Base-by-base conservation (phyloP, 2,888 invertebrate species). In the Phaedon cochleariae region DNA sequence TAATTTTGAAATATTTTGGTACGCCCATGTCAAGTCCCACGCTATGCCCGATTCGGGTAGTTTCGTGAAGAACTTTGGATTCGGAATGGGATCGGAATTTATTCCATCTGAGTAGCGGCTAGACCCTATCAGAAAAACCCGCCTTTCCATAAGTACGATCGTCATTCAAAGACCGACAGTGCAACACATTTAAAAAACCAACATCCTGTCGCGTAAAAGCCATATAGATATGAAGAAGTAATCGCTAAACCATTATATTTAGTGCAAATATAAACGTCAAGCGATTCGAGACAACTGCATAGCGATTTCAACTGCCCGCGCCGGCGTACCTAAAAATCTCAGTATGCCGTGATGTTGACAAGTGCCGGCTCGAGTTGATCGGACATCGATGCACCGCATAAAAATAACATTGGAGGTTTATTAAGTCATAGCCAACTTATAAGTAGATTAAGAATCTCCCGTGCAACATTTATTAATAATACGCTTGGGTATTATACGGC, bases 401-500 rank as follows among this genome's bases (percentile, higher is more conserved):
- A 77, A 77, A 77, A 77, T 78, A 76, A 78, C 73, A 75, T 78
- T 62, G 64, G 69, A 69, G 73, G 76, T 78, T 78, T 78, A 78
- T 78, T 76, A 78, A 78, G 77, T 78, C 77, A 78, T 77, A 76
- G 74, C 70, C 72, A 63, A 69, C 68, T n/a, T 71, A 73, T 74
- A 74, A 74, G 75, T 69, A 72, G 72, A 70, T 73, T 75, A 73
- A 59, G 70, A 62, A 66, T 58, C 58, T 58, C 45, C 57, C 45
- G 31, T 41, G 63, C 51, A 58, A 63, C 63, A 57, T 63, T 63
- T 63, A 63, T 63, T 63, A 63, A 58, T 63, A 63, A 63, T 63
- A 63, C 52, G 58, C 73, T 78, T 74, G 70, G 74, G 73, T 73
- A 75, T 78, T 78, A 76, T 77, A 76, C 65, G 70, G 73, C 69